Percentiles rank a stretch among this genome's conserved stretches.
phyloP scores from a whole-genome alignment of 2,888 invertebrate species.

The Glaucopsyche alexis region DNA sequence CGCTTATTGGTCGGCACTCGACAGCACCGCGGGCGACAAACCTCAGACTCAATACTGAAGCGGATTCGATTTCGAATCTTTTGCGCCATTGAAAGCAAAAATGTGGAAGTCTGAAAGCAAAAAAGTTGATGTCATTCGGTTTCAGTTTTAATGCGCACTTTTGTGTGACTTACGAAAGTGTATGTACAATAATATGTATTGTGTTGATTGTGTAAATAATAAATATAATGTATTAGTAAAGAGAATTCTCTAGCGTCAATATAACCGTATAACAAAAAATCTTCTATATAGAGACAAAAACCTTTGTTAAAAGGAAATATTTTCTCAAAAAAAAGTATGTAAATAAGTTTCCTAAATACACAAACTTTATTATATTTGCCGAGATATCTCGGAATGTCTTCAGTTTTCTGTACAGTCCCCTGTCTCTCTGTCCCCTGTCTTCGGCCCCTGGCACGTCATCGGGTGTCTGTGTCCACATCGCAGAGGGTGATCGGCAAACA shows the following conservation, averaged over 20 bases:
- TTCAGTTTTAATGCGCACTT: not conserved
- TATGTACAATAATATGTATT: too few species aligned
- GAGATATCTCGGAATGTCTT: not conserved
- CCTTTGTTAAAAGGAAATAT: not conserved
- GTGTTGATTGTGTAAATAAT: too few species aligned
- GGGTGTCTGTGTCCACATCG: constrained; percentile 14
- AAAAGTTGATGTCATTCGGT: not conserved
- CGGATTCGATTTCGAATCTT: constrained; percentile 20
- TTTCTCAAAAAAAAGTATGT: not conserved
- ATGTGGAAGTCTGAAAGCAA: not conserved
- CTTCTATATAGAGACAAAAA: not conserved
- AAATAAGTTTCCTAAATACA: constrained; percentile 6
- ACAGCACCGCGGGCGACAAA: not conserved
- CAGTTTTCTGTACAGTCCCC: not conserved
- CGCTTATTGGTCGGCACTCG: constrained; percentile 22
- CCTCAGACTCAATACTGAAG: constrained; percentile 12
- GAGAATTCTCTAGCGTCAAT: too few species aligned
- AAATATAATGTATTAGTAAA: too few species aligned
- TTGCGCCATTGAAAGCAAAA: not conserved
- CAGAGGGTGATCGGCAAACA: constrained; percentile 1
- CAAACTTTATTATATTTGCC: not conserved
- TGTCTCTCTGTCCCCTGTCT: not conserved
- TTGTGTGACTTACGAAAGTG: not conserved
- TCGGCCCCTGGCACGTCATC: not conserved
- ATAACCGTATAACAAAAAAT: too few species aligned